Evolutionary conservation across 2,888 invertebrate species (phyloP).

Genomic region (Tolmerus cingulatus): DNA sequence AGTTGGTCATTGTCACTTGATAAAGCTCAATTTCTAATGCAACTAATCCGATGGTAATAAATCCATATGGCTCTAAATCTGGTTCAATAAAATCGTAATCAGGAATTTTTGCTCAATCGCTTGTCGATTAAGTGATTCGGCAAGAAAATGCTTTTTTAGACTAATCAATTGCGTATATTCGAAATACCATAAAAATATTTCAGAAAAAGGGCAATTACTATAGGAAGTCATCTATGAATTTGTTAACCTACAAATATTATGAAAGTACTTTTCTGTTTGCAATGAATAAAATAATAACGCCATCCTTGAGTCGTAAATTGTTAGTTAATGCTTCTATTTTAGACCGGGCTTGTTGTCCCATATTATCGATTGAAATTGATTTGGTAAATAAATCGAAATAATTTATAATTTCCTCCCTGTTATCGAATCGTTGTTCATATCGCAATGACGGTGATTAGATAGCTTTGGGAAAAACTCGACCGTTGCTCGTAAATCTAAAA

Average conservation of each 20-base stretch:
- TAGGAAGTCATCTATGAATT: background rate
- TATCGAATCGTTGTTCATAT: background rate
- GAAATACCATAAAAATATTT: background rate
- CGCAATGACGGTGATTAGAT: background rate
- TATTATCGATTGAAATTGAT: background rate
- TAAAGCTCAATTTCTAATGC: background rate
- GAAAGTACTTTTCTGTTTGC: background rate
- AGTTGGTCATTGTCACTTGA: background rate
- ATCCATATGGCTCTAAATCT: conserved; percentile 2
- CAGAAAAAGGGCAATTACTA: background rate
- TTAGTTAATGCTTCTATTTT: background rate
- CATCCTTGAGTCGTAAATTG: background rate
- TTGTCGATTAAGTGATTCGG: background rate
- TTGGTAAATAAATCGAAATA: conserved; percentile 22
- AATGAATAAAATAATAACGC: background rate
- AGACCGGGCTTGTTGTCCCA: background rate
- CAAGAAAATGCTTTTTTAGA: background rate
- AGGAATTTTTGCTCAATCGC: background rate
- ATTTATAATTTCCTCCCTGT: background rate
- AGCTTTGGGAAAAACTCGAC: background rate
- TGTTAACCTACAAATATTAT: background rate
- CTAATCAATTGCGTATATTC: background rate
- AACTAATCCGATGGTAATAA: background rate
- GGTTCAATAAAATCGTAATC: conserved; percentile 2
- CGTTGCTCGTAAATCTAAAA: conserved; percentile 6